Evolutionary conservation across 2,888 invertebrate species (phyloP).

Genomic region (Tinea semifulvella): DNA sequence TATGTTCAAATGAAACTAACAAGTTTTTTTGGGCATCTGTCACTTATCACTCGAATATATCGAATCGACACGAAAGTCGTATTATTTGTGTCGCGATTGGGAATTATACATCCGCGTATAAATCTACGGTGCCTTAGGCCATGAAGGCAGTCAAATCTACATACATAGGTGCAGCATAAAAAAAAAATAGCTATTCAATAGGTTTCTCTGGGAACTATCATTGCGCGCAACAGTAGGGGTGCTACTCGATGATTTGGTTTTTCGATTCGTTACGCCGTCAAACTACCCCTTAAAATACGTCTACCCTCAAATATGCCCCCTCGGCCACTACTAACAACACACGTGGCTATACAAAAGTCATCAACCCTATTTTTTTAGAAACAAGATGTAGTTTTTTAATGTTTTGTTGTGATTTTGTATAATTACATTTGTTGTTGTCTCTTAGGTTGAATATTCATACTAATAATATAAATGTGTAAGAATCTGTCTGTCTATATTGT

Average conservation of each 20-base stretch:
- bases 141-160: too few relatives aligned
- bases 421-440: background rate
- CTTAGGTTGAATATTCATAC: too few relatives aligned
- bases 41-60: too few relatives aligned
- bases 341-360: constrained; percentile 1
- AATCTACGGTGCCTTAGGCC: too few relatives aligned
- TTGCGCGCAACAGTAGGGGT: constrained; percentile 59
- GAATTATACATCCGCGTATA: too few relatives aligned
- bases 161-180: too few relatives aligned
- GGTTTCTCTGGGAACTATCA: constrained; percentile 49
- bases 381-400: background rate
- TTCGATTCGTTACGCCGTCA: constrained; percentile 68
- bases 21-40: too few relatives aligned
- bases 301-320: constrained; percentile 60
- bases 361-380: constrained; percentile 3
- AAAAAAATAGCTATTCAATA: constrained; percentile 32
- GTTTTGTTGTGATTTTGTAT: background rate
- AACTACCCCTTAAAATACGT: constrained; percentile 54
- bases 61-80: constrained; percentile 12
- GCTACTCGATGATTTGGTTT: constrained; percentile 68
- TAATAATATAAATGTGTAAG: too few relatives aligned
- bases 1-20: too few relatives aligned
- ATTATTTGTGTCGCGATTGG: too few relatives aligned
- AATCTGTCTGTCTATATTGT: too few relatives aligned
- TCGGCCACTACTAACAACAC: constrained; percentile 7